Base-by-base conservation (phyloP, 2,888 invertebrate genomes). In the Thumatha senex region DNA sequence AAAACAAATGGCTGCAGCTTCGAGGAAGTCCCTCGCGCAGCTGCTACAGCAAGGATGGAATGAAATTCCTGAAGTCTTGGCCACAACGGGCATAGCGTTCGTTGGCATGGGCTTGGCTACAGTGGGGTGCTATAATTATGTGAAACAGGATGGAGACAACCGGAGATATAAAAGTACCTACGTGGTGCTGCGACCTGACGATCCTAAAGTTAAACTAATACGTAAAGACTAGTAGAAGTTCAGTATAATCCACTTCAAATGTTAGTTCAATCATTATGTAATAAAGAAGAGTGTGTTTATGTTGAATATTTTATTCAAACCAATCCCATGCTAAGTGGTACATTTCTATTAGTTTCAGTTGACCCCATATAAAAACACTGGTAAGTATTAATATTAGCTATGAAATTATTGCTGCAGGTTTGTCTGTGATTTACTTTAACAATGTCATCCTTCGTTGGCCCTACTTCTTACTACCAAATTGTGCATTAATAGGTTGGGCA, bases 11-110 rank as follows among this genome's bases (percentile, higher is more conserved):
- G 80, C 86, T 64, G 75, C 75, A 48, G 85, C 80, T 36, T 68
- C 86, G 29, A 78, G 89, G 61, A 74, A 84, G 33, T 72, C 84
- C 10, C 40, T 90, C 8, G 78, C 83, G 7, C 90, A 91, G 57
- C 63, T 91, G 29, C 47, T 89, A 1, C 76, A 79, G 58, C 90
- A 90, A 49, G 90, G 88, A 40, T 91, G 95, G 94, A 84, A 92
- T 72, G 95, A 95, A 84, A 94, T 95, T 54, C 96, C 96, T 3
- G 96, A 96, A 81, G 83, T 96, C 42, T 80, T 96, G 38, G 94
- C 92, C 29, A 89, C 94, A 18, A 82, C 93, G 2, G 92, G 92
- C 11, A 61, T 95, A 60, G 95, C 91, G 0, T 0, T 95, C 0
- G 70, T 92, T 34, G 95, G 96, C 29, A 43, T 94, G 3, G 92